These are phyloP conservation scores for Lacerta agilis DNA, from an alignment of 2,797 vertebrate genomes.

Conservation along the genomic window DNA sequence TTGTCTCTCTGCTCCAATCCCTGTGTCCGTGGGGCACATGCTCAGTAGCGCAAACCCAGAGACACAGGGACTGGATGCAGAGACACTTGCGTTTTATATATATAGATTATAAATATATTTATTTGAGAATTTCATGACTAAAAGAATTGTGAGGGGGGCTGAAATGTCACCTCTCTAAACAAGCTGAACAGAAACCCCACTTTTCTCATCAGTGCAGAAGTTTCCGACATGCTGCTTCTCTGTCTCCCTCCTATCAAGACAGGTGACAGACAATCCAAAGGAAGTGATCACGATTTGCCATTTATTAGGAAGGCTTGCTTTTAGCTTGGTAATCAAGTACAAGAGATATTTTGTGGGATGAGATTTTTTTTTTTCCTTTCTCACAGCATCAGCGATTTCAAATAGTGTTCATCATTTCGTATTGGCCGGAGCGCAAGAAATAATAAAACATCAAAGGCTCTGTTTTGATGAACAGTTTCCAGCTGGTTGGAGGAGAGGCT, in stretches of 20 bases:
- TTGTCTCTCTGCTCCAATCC: too few species aligned
- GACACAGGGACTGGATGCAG: too few species aligned
- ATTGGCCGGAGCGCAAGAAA: conserved; percentile 61
- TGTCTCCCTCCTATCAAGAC: conserved; percentile 46
- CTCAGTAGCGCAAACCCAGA: too few species aligned
- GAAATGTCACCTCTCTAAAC: neutral
- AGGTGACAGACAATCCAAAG: conserved; percentile 57
- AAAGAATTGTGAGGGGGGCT: neutral
- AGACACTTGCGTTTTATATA: too few species aligned
- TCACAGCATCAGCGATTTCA: conserved; percentile 71
- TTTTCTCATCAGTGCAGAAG: conserved; percentile 40
- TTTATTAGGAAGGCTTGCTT: conserved; percentile 70
- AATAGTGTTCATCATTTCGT: conserved; percentile 70
- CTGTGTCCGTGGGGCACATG: too few species aligned
- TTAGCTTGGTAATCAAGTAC: conserved; percentile 69
- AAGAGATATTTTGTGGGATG: conserved; percentile 62
- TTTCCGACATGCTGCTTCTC: conserved; percentile 33
- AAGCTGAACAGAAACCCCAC: conserved; percentile 30
- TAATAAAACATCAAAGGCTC: conserved; percentile 69
- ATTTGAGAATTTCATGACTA: neutral
- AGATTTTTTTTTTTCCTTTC: conserved; percentile 51
- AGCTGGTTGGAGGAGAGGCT: conserved; percentile 55
- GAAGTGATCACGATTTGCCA: conserved; percentile 64
- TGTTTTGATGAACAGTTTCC: conserved; percentile 65
- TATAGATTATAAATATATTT: neutral